Conservation (phyloP, 2,888 invertebrate species). For the Gordius sp. region DNA sequence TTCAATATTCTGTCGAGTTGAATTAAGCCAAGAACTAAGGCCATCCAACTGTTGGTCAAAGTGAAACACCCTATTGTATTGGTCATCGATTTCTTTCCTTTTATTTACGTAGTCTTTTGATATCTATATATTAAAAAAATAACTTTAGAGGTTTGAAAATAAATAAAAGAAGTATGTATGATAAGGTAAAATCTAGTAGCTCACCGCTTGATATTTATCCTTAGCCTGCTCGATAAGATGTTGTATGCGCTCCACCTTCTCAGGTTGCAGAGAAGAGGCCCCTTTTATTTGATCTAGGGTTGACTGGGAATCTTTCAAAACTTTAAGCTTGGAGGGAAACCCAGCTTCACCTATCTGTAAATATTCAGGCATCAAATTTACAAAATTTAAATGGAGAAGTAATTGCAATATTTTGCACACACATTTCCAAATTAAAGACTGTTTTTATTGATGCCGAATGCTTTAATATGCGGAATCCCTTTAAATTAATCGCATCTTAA, state of each 20-base stretch:
- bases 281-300: neutral
- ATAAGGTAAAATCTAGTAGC: neutral
- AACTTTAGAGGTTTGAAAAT: neutral
- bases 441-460: too few species aligned
- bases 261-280: neutral
- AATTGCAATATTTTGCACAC: too few species aligned
- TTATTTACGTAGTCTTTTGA: neutral
- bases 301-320: neutral
- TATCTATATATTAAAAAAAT: neutral
- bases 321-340: neutral
- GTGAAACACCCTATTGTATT: neutral
- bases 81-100: neutral
- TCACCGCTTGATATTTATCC: constrained; percentile 3
- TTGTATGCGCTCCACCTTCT: neutral
- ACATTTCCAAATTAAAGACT: too few species aligned
- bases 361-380: too few species aligned
- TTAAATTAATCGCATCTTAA: too few species aligned
- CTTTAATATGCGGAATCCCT: too few species aligned
- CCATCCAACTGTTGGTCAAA: constrained; percentile 5
- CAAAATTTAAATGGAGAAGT: too few species aligned
- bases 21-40: neutral
- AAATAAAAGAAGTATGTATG: neutral
- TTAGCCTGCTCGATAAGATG: neutral
- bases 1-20: neutral
- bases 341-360: neutral